Evolutionary conservation across 1,140 invertebrate species (phyloP), one percentile per base, ranked within the genome.

Genomic region (Drosophila persimilis): DNA sequence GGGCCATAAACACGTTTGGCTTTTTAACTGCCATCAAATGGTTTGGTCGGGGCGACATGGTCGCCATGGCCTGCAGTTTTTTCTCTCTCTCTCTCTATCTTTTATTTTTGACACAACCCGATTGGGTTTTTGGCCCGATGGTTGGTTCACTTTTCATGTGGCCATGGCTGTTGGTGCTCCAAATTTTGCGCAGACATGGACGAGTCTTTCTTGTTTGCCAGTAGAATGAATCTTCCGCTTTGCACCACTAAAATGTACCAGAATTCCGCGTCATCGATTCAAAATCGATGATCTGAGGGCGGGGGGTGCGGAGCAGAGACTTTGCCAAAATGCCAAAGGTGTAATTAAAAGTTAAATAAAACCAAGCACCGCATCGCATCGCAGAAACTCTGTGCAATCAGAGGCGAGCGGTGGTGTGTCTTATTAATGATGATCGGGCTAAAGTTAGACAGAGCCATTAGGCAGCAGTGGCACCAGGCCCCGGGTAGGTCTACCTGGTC

Each of bases 251-350:
- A 65, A 61, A 35, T 69, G 41, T 56, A 31, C 45, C 53, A 44
- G 62, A 65, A 65, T 56, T 65, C 52, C 58, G 43, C 13, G 45
- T 56, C 59, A 52, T 39, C 6, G 17, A 51, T 35, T 41, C 41
- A 39, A 53, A 53, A 17, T 35, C 51, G 24, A 50, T 50, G 45
- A 24, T 20, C 2, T 11, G 47, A 17, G 13, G 11, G 22, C 62
- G 9, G 4, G 11, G 20, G 26, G 57, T 46, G 9, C 4, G 11
- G n/a, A 17, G 59, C 9, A 24, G 22, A 53, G 57, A 31, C 55
- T 62, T 53, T 41, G 63, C 73, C 81, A 70, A 85, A 88, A 88
- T 88, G 83, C 84, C 83, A 88, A 88, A 88, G 83, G 83, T 88
- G 79, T 78, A 89, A 88, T 88, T 88, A 88, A 79, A 73, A 88